Evolutionary conservation across 2,888 invertebrate species (phyloP), one percentile per base, ranked within the genome.

Genomic region (Hemaris fuciformis): DNA sequence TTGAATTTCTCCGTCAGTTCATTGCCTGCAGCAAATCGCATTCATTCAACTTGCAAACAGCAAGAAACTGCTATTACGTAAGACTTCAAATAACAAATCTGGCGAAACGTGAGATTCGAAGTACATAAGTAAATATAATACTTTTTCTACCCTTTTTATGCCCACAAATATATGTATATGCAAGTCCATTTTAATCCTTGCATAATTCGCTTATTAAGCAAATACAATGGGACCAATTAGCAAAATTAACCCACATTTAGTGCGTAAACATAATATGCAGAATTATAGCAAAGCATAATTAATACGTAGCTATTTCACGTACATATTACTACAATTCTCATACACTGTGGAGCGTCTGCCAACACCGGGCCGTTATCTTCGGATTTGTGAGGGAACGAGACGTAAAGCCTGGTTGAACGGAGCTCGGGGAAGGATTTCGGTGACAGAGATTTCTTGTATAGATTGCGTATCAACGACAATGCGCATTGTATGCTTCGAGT

Each of bases 381-480:
- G 81, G 83, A 86, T 87, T 86, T 84, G 79, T 81, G 77, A 79
- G 75, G 73, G 80, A 83, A 83, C 80, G 81, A 83, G 81, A 84
- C 82, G 76, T 79, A 84, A 83, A 85, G 80, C 84, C 75, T 69
- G 73, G 73, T 75, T 76, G 76, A 80, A 80, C 79, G 81, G 74
- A 77, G 77, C 73, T 75, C 72, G 71, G 69, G 73, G 74, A 78
- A 73, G 75, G 77, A 79, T 79, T 76, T 73, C 62, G 75, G 77
- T 75, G 77, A 79, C 80, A 72, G 70, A 73, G 79, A 80, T 80
- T 74, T 63, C 70, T 66, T 74, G 72, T 71, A 75, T 61, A 77
- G 81, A 80, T 80, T 77, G 75, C 69, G 72, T 76, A 77, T 79
- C 78, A 71, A 74, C 70, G 68, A 66, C 68, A 73, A 67, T 66